Evolutionary conservation across 2,113 vertebrate species (phyloP).

Genomic region (Caracal caracal): DNA sequence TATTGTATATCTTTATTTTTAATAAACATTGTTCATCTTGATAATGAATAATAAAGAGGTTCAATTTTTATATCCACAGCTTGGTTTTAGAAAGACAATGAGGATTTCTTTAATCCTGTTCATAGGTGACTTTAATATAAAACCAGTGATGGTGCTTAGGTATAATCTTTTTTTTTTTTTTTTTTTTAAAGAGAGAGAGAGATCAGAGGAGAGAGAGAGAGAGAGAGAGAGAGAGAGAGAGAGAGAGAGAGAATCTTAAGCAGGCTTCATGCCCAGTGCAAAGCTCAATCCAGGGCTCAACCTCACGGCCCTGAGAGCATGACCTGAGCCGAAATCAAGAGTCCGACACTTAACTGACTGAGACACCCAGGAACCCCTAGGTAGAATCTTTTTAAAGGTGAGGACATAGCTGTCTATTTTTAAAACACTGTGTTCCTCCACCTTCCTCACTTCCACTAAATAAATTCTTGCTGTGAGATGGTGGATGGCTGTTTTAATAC

Average conservation of each 20-base stretch:
- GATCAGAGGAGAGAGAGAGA: too few species aligned
- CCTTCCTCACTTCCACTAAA: not conserved
- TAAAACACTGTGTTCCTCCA: not conserved
- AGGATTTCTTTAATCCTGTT: constrained; percentile 45
- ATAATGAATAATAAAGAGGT: not conserved
- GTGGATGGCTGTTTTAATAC: constrained; percentile 41
- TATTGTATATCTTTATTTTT: not conserved
- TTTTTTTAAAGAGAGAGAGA: too few species aligned
- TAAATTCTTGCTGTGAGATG: not conserved
- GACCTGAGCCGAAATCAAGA: too few species aligned
- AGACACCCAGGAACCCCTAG: not conserved
- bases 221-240: too few species aligned
- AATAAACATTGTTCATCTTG: not conserved
- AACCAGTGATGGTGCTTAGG: not conserved
- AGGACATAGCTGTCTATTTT: not conserved
- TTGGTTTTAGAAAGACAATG: constrained; percentile 1
- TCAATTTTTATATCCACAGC: not conserved
- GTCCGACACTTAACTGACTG: too few species aligned
- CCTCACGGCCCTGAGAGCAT: too few species aligned
- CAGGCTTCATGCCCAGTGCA: too few species aligned
- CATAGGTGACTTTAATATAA: constrained; percentile 11
- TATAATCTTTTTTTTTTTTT: not conserved
- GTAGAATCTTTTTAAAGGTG: constrained; percentile 29
- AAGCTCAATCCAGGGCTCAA: too few species aligned
- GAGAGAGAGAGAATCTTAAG: too few species aligned